Conservation (phyloP, 2,888 invertebrate genomes). For the Actias luna region DNA sequence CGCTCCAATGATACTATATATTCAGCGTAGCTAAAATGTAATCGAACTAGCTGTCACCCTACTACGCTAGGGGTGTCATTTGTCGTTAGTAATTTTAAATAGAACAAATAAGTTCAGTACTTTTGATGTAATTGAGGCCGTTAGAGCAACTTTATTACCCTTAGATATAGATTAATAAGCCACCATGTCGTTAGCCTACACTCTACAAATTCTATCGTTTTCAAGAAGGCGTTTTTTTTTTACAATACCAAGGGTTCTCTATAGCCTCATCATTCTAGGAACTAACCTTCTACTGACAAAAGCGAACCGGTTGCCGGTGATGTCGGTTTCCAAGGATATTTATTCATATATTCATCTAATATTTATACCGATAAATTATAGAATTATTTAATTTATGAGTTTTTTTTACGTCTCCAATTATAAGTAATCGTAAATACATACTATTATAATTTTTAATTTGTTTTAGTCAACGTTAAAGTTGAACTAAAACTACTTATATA, state of each 20-base stretch:
- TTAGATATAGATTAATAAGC: no score
- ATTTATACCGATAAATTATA: slow-evolving; percentile 1
- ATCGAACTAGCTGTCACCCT: no score
- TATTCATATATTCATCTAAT: neutral
- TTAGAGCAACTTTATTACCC: no score
- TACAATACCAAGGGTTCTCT: slow-evolving; percentile 4
- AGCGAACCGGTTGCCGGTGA: neutral
- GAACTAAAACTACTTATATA: neutral
- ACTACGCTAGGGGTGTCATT: no score
- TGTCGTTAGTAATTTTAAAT: no score
- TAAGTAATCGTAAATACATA: neutral
- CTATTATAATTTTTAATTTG: neutral
- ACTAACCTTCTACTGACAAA: neutral
- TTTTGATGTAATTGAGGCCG: no score
- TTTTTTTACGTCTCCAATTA: neutral
- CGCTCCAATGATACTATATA: no score
- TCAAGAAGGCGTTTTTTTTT: neutral
- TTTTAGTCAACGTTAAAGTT: neutral
- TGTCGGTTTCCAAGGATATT: neutral
- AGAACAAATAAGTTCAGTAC: no score
- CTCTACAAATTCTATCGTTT: neutral
- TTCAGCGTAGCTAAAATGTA: no score
- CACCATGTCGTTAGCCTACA: no score
- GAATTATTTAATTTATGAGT: neutral
- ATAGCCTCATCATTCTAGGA: neutral